Evolutionary conservation across 2,113 vertebrate genomes (phyloP), one percentile per base, ranked within the genome.

Genomic region (Petroica traversi): DNA sequence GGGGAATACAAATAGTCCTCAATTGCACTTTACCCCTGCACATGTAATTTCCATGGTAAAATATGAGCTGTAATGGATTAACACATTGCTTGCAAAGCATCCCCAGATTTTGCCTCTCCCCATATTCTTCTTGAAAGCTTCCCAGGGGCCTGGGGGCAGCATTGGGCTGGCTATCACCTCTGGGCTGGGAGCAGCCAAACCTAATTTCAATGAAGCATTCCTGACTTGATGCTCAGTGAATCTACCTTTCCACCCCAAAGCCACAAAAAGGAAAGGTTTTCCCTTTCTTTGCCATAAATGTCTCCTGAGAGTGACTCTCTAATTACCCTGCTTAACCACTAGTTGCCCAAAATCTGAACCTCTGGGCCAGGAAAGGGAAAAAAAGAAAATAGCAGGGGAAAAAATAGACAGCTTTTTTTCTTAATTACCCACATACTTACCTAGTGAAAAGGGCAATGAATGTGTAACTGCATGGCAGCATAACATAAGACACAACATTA

Each of bases 131-230:
- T 33, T 20, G 28, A 36, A 69, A 49, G 7, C 49, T 46, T 78
- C 46, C 33, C 8, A 1, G 36, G 19, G 23, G 24, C 6, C 11
- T 5, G 12, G 26, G 54, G 28, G 23, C 33, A 82, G 33, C 6
- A 0, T 23, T 0, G 1, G 36, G 40, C 31, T 73, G 6, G 0
- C 7, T 36, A n/a, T 10, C n/a, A 17, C 34, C 38, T 29, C 1
- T 0, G 4, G 43, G 40, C 15, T 36, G 8, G 28, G n/a, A 19
- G 29, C 28, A 83, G 81, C 81, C n/a, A 64, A 74, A 71, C 24
- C 46, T 29, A 41, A 59, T 48, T 45, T 75, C 67, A 58, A 40
- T 16, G 12, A 80, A 68, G 36, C 19, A 10, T n/a, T 81, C 49
- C 8, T 0, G 0, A 58, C 46, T 7, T 3, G 12, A 51, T 48